phyloP scores from a whole-genome alignment of 1,140 invertebrate genomes.

The Dendroctonus ponderosae region DNA sequence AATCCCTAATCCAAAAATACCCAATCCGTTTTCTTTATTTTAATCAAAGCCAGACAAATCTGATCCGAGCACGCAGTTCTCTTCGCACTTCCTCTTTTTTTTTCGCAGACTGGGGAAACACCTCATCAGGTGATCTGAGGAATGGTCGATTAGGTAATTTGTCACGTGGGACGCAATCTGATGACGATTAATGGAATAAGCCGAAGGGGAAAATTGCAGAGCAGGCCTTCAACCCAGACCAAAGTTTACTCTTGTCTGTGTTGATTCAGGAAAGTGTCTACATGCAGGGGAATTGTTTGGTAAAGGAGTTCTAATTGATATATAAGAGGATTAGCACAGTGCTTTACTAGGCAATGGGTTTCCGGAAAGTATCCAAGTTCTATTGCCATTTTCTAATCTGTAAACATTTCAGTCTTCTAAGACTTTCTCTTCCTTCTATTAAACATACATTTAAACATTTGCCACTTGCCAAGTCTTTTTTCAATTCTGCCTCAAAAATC shows the following conservation, averaged over 20 bases:
- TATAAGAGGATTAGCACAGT: no score
- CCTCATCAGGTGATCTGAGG: slow-evolving; percentile 35
- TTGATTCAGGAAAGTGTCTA: no score
- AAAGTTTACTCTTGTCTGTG: background rate
- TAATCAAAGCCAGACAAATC: slow-evolving; percentile 31
- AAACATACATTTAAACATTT: no score
- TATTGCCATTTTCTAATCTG: no score
- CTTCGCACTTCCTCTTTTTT: slow-evolving; percentile 21
- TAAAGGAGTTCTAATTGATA: no score
- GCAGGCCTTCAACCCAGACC: slow-evolving; percentile 5
- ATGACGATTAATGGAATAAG: slow-evolving; percentile 33
- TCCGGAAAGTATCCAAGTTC: no score
- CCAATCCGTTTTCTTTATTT: slow-evolving; percentile 18
- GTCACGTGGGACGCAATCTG: slow-evolving; percentile 33
- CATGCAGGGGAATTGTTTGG: background rate
- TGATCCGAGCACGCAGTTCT: slow-evolving; percentile 28
- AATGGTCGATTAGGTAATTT: slow-evolving; percentile 36
- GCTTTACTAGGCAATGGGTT: no score
- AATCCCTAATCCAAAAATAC: no score
- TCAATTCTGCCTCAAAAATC: no score
- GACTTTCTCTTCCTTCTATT: no score
- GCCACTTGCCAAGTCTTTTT: no score
- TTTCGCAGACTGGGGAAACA: slow-evolving; percentile 17
- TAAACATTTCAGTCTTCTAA: no score
- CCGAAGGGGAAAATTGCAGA: slow-evolving; percentile 22